Base-by-base conservation (phyloP, 2,797 vertebrate genomes). In the Esox masquinongy region DNA sequence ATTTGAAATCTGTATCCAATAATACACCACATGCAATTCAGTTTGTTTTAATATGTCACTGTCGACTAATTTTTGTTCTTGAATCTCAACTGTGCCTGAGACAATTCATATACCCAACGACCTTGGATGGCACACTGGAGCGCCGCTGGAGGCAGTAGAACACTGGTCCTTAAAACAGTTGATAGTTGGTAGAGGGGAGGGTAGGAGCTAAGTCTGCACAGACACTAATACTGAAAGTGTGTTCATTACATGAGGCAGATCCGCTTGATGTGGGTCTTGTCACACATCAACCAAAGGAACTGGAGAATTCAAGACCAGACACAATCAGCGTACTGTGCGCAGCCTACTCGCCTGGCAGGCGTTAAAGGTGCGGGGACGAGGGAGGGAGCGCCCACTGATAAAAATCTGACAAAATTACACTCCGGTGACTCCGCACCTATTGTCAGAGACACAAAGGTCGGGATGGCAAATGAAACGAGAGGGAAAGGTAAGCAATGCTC, bases 391-490 rank as follows among this genome's bases (percentile, higher is more conserved):
- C 77, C 73, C 79, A 71, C 75, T 74, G 84, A 66, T 83, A 80
- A 73, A 86, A 90, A 67, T 80, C 82, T 76, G 82, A 82, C 70
- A 34, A 73, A 79, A 74, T 70, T 5, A 78, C 70, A 80, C 73
- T 14, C 51, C 56, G 17, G 24, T 76, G 31, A 73, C 70, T 80
- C 74, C 53, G 69, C 49, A 86, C 88, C 74, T 75, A 68, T 73
- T 15, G 78, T 78, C 78, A 74, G 79, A 70, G 79, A 73, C 70
- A 68, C 78, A 66, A 81, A 77, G 82, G 84, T 85, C 90, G 88
- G 83, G 71, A 95, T 95, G 94, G 92, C 93, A 82, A 93, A 90
- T 74, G 92, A 93, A 79, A 67, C 88, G 61, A 80, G 89, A 84
- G 91, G 91, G 19, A 94, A 79, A 91, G 93, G 93, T 94, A 87